A percentile compares a stretch with the other conserved stretches of the same genome.
Evolutionary conservation across 2,888 invertebrate genomes (phyloP).

Genomic region (Carcina quercana): DNA sequence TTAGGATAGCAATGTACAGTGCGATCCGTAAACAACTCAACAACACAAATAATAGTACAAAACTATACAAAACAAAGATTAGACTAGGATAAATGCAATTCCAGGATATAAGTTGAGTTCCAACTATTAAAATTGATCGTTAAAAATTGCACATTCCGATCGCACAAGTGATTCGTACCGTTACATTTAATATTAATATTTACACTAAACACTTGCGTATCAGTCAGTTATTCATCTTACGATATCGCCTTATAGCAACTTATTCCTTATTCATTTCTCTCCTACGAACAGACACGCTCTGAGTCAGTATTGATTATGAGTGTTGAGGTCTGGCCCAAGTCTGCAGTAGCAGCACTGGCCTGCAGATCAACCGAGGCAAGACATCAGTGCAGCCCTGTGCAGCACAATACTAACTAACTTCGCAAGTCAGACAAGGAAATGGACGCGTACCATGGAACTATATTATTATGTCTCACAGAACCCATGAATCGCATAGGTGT

Average conservation of each 20-base stretch:
- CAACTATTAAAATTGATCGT: conserved; percentile 19
- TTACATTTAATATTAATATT: conserved; percentile 55
- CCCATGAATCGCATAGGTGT: too few species aligned
- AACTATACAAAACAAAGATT: conserved; percentile 11
- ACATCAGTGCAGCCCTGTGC: too few species aligned
- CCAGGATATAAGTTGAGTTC: conserved; percentile 34
- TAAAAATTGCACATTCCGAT: conserved; percentile 40
- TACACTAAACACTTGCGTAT: conserved; percentile 68
- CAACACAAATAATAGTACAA: conserved; percentile 19
- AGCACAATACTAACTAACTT: too few species aligned
- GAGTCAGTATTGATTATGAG: too few species aligned
- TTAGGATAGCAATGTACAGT: conserved; percentile 40
- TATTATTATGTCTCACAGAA: too few species aligned
- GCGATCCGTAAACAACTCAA: conserved; percentile 20
- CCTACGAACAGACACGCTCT: conserved; percentile 18
- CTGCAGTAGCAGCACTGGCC: too few species aligned
- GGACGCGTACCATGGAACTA: too few species aligned
- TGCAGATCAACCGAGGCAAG: too few species aligned
- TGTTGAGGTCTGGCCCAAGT: too few species aligned
- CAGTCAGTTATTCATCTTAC: conserved; percentile 54
- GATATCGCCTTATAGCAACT: conserved; percentile 37
- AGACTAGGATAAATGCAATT: conserved; percentile 43
- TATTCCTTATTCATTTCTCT: conserved; percentile 3
- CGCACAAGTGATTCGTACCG: conserved; percentile 51
- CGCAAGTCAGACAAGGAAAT: too few species aligned